Base-by-base conservation (phyloP, 2,797 vertebrate species). In the Pelobates cultripes region DNA sequence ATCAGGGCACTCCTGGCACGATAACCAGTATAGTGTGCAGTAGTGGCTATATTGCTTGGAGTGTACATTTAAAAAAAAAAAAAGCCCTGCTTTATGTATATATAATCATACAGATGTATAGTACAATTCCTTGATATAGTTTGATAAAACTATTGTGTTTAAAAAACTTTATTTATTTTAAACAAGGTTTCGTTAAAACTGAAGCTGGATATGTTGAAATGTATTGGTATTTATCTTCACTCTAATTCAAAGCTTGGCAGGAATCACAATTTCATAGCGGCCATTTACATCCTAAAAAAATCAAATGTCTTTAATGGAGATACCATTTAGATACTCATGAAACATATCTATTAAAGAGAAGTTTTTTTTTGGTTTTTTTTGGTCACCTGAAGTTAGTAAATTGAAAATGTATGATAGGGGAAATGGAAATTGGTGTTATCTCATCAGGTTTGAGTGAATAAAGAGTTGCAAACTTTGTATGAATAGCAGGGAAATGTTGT, bases 311-410 rank as follows among this genome's bases (percentile, higher is more conserved):
- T 3, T 55, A 9, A 57, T n/a, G 3, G 7, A 70, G 45, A 55
- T 28, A 42, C 55, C 42, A 8, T 45, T 12, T 7, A 68, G 0
- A 68, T 53, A 64, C 44, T 12, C 40, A 77, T 69, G 53, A 77
- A 57, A 43, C 40, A 0, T 57, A 13, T 42, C 69, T 12, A 60
- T 78, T 70, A 78, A 61, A 78, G 43, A 57, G n/a, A 43, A 9
- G 7, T 51, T n/a, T 51, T 5, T 40, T 2, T n/a, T n/a, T n/a
- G n/a, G n/a, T n/a, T n/a, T n/a, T 13, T 61, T 15, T 43, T 70
- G 13, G 51, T 44, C 47, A 44, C 13, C 75, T 77, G 67, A 3
- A 77, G 67, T 45, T 66, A 53, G 47, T 69, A 77, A 66, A 76
- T 15, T 41, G 13, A 14, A 14, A 1, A 44, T 8, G 1, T 45